Base-by-base conservation (phyloP, 2,113 vertebrate species). In the Ictidomys tridecemlineatus region DNA sequence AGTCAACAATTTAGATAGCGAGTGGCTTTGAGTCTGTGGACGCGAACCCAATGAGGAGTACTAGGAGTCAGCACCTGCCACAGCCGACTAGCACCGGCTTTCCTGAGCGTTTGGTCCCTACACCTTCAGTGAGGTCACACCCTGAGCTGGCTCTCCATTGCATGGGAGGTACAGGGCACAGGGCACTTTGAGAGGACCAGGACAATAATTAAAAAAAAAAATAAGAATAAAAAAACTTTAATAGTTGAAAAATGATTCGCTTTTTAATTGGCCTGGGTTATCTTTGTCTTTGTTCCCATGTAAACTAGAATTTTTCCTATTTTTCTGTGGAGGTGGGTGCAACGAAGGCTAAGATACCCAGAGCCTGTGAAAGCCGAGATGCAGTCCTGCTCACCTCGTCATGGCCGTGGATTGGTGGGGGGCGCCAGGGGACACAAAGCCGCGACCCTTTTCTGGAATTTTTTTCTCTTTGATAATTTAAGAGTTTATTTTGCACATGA, bases 1-100 rank as follows among this genome's bases (percentile, higher is more conserved):
- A 73, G 3, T 32, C 32, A 73, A 22, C 13, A 34, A 7, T n/a
- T 74, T 32, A 42, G 65, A 39, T 1, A 3, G 5, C 45, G 2
- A 4, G 26, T 53, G 77, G 63, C 69, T 65, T 20, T 63, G 42
- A 53, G 14, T 51, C 28, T 24, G 30, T 16, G 13, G 2, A 20
- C 34, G 2, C 14, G 53, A 67, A 74, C 45, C 69, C 22, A 67
- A 9, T 3, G 42, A 18, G 28, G 18, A 74, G 24, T 42, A 11
- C 34, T 34, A 74, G 0, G 1, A 7, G 5, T 69, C 3, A 56
- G 28, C 0, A 0, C 51, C 4, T 3, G 4, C 42, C 6, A 0
- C 1, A 39, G 17, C 6, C 17, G 34, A 14, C 4, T 18, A 5
- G 28, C 4, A 7, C 0, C 1, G 42, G n/a, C 4, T 56, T n/a